Base-by-base conservation (phyloP, 2,888 invertebrate species). In the Germaria angustata region DNA sequence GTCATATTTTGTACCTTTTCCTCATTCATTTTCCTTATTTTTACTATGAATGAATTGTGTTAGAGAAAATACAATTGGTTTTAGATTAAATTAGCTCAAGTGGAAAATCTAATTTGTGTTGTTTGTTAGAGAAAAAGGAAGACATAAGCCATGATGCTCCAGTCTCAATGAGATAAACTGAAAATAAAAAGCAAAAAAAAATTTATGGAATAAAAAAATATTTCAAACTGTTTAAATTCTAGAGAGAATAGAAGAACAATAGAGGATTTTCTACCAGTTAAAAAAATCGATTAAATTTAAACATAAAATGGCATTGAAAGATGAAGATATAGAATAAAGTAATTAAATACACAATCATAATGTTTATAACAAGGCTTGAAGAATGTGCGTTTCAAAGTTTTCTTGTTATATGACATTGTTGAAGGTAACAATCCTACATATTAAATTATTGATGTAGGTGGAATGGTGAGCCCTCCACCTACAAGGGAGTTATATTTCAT, bases 61-160 rank as follows among this genome's bases (percentile, higher is more conserved):
- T 66, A 66, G n/a, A 79, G 36, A 79, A 72, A 79, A 79, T 51
- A 72, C 63, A 79, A 79, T 79, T 66, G 57, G 49, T 59, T 72
- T 72, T 41, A 51, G 72, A 72, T 72, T 46, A 79, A 79, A 72
- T 79, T 79, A 72, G 57, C 57, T 72, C 57, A 72, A 72, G 72
- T 79, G 79, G 65, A 79, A 79, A 57, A 79, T 72, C 65, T 66
- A 66, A 72, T 79, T 72, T 78, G 53, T 53, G 9, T 55, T 77
- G 61, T 63, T 78, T 53, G 32, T 34, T 59, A 4, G 36, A 28
- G 28, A 20, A 15, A 34, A 41, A 28, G 20, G 2, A 46, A 39
- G 36, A 53, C 68, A 34, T 44, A 36, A 55, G 63, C 28, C 61
- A 53, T 39, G 20, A 22, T 55, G 44, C n/a, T 55, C 9, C 22